Conservation (phyloP, 2,113 vertebrate species). For the Paralichthys olivaceus region DNA sequence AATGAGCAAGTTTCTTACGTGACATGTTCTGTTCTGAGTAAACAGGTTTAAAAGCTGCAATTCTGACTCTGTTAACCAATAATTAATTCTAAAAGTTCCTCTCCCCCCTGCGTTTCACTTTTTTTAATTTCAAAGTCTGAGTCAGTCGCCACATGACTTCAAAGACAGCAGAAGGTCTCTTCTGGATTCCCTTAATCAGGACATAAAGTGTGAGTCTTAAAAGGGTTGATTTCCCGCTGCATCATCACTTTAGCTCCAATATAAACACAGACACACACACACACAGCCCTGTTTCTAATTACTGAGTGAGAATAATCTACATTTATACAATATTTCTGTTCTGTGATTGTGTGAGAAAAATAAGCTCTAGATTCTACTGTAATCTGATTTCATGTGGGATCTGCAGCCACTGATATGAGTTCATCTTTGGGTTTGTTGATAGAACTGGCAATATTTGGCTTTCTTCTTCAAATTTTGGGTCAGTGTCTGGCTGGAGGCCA, state of each 20-base stretch:
- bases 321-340: conserved; percentile 7
- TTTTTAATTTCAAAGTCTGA: conserved; percentile 42
- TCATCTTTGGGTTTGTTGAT: too few relatives aligned
- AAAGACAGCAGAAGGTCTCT: conserved; percentile 49
- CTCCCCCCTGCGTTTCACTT: conserved; percentile 4
- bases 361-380: background rate
- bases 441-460: too few relatives aligned
- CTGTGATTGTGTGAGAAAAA: background rate
- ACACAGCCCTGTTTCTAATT: conserved; percentile 31
- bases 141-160: conserved; percentile 49
- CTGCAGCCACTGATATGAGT: too few relatives aligned
- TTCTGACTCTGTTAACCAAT: conserved; percentile 9
- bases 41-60: conserved; percentile 20
- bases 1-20: conserved; percentile 4
- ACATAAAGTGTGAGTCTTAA: conserved; percentile 43
- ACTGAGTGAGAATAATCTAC: conserved; percentile 36
- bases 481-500: too few relatives aligned
- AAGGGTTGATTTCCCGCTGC: conserved; percentile 28
- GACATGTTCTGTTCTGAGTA: background rate
- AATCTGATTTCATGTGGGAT: conserved; percentile 7
- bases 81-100: conserved; percentile 35
- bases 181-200: conserved; percentile 39
- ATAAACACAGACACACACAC: conserved; percentile 32
- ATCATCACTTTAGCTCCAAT: conserved; percentile 39
- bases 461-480: too few relatives aligned